These are phyloP conservation scores for Temnothorax nylanderi DNA, from an alignment of 1,140 invertebrate genomes.

Conservation along the genomic window DNA sequence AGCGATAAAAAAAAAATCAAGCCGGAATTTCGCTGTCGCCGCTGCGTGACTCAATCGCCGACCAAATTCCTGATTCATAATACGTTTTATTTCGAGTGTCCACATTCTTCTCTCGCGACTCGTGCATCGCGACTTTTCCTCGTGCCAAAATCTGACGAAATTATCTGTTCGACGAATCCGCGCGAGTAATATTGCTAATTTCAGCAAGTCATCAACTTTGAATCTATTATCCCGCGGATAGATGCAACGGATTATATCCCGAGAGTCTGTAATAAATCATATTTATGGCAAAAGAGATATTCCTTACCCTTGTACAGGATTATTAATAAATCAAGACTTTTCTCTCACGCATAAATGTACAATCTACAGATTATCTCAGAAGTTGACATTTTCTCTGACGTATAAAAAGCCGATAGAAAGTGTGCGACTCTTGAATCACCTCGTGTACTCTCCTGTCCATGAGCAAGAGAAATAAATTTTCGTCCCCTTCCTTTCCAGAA, in stretches of 20 bases:
- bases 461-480: not conserved
- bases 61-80: slow-evolving; percentile 40
- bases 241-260: not conserved
- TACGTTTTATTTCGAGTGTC: slow-evolving; percentile 30
- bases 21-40: slow-evolving; percentile 28
- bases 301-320: not conserved
- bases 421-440: not conserved
- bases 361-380: not conserved
- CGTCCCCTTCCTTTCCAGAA: slow-evolving; percentile 85
- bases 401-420: not conserved
- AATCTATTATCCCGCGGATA: not conserved
- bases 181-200: slow-evolving; percentile 8
- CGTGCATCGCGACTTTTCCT: not conserved
- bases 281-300: not conserved
- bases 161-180: not conserved
- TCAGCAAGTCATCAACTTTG: slow-evolving; percentile 20
- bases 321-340: not conserved
- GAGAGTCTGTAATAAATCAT: not conserved
- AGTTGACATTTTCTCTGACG: not conserved
- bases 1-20: slow-evolving; percentile 5
- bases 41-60: slow-evolving; percentile 13
- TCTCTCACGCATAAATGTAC: not conserved
- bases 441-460: not conserved
- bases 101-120: not conserved
- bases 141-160: slow-evolving; percentile 7